Base-by-base conservation (phyloP, 2,888 invertebrate genomes). In the Sericinus montela region DNA sequence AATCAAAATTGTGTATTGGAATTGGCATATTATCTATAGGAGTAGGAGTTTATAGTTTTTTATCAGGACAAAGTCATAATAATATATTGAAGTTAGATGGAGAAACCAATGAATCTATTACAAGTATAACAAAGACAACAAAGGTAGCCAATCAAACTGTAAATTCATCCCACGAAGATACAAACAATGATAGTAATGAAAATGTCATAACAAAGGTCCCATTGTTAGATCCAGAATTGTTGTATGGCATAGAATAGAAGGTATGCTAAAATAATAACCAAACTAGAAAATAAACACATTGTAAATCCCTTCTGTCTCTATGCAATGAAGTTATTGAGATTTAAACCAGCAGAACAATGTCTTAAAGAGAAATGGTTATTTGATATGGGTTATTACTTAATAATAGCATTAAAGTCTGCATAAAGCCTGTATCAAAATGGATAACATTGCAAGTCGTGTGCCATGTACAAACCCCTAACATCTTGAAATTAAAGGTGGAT, bases 331-430 rank as follows among this genome's bases (percentile, higher is more conserved):
- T 75, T 93, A 11, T 70, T 93, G 11, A 92, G 92, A 5, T 93
- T 93, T 60, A 92, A 92, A 63, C 90, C 91, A 87, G 89, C 44
- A 76, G 76, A 65, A 80, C 80, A n/a, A 62, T 89, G 48, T 65
- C n/a, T 72, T 36, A 88, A 82, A 66, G 80, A 87, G 46, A 87
- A 85, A 64, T 85, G 83, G 80, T 88, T 73, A 61, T 75, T 92
- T n/a, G 92, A 91, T 65, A 87, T 91, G 11, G 87, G 91, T 16
- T 90, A 90, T 52, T 95, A n/a, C n/a, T n/a, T n/a, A n/a, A 91
- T 91, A 15, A 81, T 89, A 16, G 76, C 94, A 48, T 94, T 94
- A 92, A 52, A 93, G 93, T n/a, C n/a, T 95, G 38, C 89, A 94
- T 72, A 86, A 91, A 59, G 91, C 92, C 50, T 94, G 94, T 65